phyloP scores from a whole-genome alignment of 2,113 vertebrate species.

The Dicaeum eximium region DNA sequence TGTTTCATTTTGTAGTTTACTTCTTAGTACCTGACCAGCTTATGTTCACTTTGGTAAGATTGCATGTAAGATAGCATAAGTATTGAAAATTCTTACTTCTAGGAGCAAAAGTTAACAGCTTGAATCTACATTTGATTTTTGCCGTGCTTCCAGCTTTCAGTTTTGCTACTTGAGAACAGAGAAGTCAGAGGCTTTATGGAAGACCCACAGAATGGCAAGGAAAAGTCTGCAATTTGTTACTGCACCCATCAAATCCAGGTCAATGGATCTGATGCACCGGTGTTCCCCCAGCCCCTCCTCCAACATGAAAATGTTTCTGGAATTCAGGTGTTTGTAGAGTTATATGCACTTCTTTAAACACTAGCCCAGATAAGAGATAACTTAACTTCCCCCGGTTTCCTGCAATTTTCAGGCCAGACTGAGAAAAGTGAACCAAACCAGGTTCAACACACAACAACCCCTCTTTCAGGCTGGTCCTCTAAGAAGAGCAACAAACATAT shows the following conservation, averaged over 20 bases:
- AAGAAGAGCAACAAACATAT: background rate
- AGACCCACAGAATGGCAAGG: background rate
- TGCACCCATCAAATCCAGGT: background rate
- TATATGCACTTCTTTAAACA: background rate
- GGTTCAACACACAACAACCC: background rate
- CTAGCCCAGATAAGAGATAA: background rate
- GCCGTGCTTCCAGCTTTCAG: background rate
- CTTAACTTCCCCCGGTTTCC: background rate
- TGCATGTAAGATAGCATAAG: background rate
- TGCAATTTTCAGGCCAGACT: background rate
- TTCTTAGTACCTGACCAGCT: background rate
- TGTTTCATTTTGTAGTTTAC: background rate
- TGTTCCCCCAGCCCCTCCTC: background rate
- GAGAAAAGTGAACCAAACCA: background rate
- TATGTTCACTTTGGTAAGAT: background rate
- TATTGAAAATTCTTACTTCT: background rate
- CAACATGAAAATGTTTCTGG: background rate
- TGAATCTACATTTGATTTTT: background rate
- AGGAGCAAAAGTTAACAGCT: background rate
- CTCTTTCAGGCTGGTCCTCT: background rate
- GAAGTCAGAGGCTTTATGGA: background rate
- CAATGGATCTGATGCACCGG: background rate
- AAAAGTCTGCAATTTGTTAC: background rate
- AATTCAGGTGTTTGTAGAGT: background rate
- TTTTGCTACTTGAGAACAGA: background rate